phyloP scores from a whole-genome alignment of 2,888 invertebrate genomes.

The Morpho helenor region DNA sequence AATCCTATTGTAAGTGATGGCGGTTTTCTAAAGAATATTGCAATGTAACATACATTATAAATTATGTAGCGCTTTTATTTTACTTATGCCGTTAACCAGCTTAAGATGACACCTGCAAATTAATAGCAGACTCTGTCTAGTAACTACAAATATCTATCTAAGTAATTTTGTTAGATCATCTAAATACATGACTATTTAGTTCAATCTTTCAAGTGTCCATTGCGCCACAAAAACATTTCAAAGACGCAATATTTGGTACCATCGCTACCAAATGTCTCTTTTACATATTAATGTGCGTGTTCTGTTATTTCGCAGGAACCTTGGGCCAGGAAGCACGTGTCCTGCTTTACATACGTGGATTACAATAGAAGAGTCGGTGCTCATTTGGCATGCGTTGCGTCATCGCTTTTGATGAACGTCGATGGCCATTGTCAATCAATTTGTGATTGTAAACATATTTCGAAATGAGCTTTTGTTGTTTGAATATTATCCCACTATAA shows the following conservation, averaged over 20 bases:
- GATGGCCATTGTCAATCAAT: conserved; percentile 16
- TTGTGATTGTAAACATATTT: conserved; percentile 6
- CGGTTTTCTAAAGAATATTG: no score
- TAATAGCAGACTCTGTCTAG: no score
- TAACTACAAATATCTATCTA: no score
- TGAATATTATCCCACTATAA: no score
- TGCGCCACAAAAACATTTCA: neutral
- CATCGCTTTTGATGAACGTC: conserved; percentile 28
- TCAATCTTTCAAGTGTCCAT: no score
- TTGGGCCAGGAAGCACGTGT: conserved; percentile 49
- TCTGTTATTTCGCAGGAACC: conserved; percentile 35
- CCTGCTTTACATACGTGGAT: conserved; percentile 47
- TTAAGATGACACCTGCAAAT: no score
- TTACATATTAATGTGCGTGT: conserved; percentile 15
- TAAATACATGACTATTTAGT: no score
- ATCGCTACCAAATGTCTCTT: conserved; percentile 7
- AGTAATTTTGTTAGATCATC: no score
- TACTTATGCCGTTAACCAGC: no score
- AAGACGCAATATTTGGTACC: neutral
- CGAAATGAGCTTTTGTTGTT: conserved; percentile 12
- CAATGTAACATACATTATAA: no score
- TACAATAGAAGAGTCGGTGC: conserved; percentile 43
- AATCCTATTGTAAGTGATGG: no score
- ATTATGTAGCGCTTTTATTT: no score
- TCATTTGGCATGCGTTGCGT: conserved; percentile 38